phyloP scores from a whole-genome alignment of 37 sponge, comb jelly and placozoan genomes.

The Bolinopsis microptera region DNA sequence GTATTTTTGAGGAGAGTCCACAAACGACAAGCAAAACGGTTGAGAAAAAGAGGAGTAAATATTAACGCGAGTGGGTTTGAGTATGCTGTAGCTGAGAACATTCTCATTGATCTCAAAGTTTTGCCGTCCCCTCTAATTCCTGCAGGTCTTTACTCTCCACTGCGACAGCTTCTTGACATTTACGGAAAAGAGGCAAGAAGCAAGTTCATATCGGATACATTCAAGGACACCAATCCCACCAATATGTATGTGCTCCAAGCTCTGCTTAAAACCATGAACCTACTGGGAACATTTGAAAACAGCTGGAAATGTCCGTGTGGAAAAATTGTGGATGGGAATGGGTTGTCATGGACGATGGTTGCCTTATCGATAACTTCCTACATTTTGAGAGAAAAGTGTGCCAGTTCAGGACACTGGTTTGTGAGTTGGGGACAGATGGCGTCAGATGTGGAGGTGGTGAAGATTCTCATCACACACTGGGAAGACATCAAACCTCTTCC shows the following conservation, averaged over 20 bases:
- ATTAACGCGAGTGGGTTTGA: conserved; percentile 34
- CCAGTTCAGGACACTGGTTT: conserved; percentile 46
- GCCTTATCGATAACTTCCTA: conserved; percentile 38
- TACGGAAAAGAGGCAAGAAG: not conserved
- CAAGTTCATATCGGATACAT: not conserved
- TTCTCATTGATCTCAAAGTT: not conserved
- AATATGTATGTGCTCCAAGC: conserved; percentile 21
- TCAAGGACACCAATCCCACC: not conserved
- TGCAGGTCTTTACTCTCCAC: not conserved
- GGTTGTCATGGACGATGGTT: conserved; percentile 16
- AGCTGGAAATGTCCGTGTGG: not conserved
- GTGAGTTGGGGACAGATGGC: conserved; percentile 52
- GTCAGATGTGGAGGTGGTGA: conserved; percentile 47
- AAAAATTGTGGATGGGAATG: not conserved
- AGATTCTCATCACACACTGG: conserved; percentile 45
- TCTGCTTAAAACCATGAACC: conserved; percentile 11
- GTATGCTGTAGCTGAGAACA: conserved; percentile 58
- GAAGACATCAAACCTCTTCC: not conserved
- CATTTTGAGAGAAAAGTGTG: conserved; percentile 9
- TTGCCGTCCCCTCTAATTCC: conserved; percentile 49
- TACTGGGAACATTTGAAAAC: not conserved
- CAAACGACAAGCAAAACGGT: conserved; percentile 35
- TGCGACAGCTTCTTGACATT: conserved; percentile 42
- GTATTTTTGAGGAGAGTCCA: conserved; percentile 29
- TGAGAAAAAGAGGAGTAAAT: conserved; percentile 40